phyloP scores from a whole-genome alignment of 2,888 invertebrate species.

The Amiota minor region DNA sequence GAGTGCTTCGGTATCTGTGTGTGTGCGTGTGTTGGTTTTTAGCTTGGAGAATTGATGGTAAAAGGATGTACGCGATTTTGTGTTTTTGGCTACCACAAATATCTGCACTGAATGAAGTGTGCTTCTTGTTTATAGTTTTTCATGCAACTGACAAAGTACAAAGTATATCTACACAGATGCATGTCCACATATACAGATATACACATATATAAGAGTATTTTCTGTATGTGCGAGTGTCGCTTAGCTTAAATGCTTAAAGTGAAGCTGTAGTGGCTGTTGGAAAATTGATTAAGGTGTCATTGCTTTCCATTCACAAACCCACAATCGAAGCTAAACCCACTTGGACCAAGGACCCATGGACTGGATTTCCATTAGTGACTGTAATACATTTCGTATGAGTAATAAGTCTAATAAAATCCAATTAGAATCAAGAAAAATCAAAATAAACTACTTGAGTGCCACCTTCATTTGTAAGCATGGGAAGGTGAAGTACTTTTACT shows the following conservation, averaged over 20 bases:
- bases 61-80: conserved; percentile 64
- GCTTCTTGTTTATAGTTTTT: conserved; percentile 57
- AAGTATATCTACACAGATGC: conserved; percentile 42
- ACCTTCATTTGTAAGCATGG: too few species aligned
- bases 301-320: too few species aligned
- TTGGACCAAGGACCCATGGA: too few species aligned
- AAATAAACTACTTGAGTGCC: conserved; percentile 15
- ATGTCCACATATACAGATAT: conserved; percentile 17
- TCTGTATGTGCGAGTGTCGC: conserved; percentile 30
- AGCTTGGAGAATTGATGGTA: conserved; percentile 66
- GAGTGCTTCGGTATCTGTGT: conserved; percentile 55
- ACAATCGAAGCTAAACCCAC: too few species aligned
- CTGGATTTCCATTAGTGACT: background rate
- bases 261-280: background rate
- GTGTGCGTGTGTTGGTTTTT: conserved; percentile 45
- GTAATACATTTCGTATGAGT: conserved; percentile 14
- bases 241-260: conserved; percentile 20
- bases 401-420: conserved; percentile 15
- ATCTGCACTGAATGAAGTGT: conserved; percentile 64
- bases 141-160: conserved; percentile 47
- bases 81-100: conserved; percentile 55
- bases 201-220: conserved; percentile 36
- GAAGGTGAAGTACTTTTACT: too few species aligned
- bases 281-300: conserved; percentile 9
- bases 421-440: conserved; percentile 14